Evolutionary conservation across 2,888 invertebrate genomes (phyloP).

Genomic region (Theretra japonica): DNA sequence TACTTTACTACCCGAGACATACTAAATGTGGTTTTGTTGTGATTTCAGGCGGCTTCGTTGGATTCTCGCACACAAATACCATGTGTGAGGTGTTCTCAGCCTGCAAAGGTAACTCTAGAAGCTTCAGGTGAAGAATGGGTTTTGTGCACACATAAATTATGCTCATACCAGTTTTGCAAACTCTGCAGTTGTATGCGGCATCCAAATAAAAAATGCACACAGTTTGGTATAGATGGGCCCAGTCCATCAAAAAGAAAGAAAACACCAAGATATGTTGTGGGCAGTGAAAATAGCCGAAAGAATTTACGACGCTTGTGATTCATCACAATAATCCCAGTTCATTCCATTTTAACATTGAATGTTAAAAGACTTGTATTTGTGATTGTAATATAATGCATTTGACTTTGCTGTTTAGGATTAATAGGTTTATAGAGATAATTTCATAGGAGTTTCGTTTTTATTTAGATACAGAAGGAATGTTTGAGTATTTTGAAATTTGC

Average conservation of each 20-base stretch:
- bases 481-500: no score
- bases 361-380: neutral
- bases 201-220: conserved; percentile 71
- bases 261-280: conserved; percentile 60
- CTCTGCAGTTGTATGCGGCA: conserved; percentile 75
- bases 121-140: conserved; percentile 80
- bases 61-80: conserved; percentile 68
- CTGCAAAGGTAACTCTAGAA: conserved; percentile 77
- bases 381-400: neutral
- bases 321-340: conserved; percentile 39
- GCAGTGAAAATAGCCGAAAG: conserved; percentile 74
- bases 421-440: neutral
- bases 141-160: conserved; percentile 78
- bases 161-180: conserved; percentile 81
- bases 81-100: conserved; percentile 73
- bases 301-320: conserved; percentile 73
- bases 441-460: neutral
- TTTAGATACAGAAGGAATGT: no score
- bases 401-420: neutral
- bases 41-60: conserved; percentile 71
- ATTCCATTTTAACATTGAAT: conserved; percentile 9
- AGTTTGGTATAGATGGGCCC: conserved; percentile 75
- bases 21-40: conserved; percentile 23
- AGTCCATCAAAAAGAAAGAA: conserved; percentile 81
- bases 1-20: neutral